Base-by-base conservation (phyloP, 2,888 invertebrate genomes). In the Sesia apiformis region DNA sequence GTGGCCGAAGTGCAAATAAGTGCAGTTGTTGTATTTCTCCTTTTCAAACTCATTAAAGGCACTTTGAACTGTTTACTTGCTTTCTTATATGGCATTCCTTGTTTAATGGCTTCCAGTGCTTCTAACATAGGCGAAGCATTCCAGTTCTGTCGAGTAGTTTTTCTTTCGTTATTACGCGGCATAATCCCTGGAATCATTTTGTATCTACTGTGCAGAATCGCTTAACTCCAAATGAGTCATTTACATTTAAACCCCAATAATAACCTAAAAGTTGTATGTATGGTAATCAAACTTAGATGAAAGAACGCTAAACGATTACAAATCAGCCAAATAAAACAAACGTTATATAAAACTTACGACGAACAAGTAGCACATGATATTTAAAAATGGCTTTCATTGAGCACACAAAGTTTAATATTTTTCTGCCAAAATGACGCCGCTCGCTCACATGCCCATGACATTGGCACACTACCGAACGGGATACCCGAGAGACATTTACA, bases 1-100 rank as follows among this genome's bases (percentile, higher is more conserved):
- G 59, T 55, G 4, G 72, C 69, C 8, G 63, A 64, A 39, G 59
- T 58, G 55, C 65, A 70, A 51, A 72, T 55, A 52, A 61, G 63
- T 23, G 64, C 61, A 6, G 66, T 73, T 38, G 66, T 62, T 38
- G 63, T 60, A 5, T 58, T 56, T 3, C 59, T 53, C 51, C 62
- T 42, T 59, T 60, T 62, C 50, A 62, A 56, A 56, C 59, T 51
- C 58, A 60, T 59, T 23, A 60, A 39, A 23, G 60, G 59, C 38
- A 62, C 62, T 42, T 7, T 41, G 56, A 53, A 62, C 39, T 56
- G 38, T 56, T 55, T 57, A 55, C 58, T 61, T 46, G 49, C 49
- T 49, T 6, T n/a, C 8, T 8, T 49, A 49, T 49, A 49, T n/a
- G 49, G 6, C 50, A 54, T 49, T 6, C 57, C 57, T 51, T 57